Conservation (phyloP, 2,113 vertebrate genomes). For the Ginglymostoma cirratum region DNA sequence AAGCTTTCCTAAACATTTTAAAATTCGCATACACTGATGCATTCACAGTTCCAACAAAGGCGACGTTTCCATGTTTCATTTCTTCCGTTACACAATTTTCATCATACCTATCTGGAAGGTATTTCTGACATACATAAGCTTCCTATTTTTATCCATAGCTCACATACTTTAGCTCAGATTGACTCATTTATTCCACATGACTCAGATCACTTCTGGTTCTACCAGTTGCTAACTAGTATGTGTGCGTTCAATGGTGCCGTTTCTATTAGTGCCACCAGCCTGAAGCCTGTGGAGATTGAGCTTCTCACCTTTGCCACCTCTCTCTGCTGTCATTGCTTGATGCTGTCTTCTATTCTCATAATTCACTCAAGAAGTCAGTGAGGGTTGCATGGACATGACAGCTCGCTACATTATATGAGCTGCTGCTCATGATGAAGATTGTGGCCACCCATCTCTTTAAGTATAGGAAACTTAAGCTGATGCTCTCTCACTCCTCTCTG, state of each 20-base stretch:
- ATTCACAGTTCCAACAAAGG: background rate
- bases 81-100: background rate
- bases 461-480: background rate
- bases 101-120: background rate
- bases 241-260: background rate
- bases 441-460: too few species aligned
- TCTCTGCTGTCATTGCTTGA: background rate
- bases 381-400: too few species aligned
- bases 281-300: background rate
- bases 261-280: background rate
- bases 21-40: background rate
- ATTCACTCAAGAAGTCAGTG: background rate
- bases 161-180: background rate
- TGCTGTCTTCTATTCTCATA: background rate
- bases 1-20: background rate
- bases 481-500: background rate
- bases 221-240: background rate
- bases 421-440: too few species aligned
- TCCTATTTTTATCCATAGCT: conserved; percentile 8
- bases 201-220: background rate
- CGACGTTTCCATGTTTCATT: background rate
- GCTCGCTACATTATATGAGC: too few species aligned
- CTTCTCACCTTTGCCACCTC: background rate
- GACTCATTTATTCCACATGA: background rate
- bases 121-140: background rate